Evolutionary conservation across 2,888 invertebrate species (phyloP), one percentile per base, ranked within the genome.

Genomic region (Drosophila anceps): DNA sequence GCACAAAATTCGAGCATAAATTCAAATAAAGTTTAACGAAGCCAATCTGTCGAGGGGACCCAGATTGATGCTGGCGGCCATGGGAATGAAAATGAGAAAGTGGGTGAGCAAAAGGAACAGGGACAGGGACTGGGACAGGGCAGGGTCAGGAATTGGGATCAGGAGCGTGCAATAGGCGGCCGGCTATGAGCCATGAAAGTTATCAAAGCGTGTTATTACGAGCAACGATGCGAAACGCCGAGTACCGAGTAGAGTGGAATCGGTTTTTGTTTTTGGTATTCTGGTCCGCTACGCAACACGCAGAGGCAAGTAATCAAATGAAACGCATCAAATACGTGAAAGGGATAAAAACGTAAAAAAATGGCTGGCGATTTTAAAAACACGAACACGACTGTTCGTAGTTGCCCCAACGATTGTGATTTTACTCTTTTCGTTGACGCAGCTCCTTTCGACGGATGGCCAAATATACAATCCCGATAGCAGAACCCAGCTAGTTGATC

Each of bases 181-280:
- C 71, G 67, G 87, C 82, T 81, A 87, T 88, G 88, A 87, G 84
- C 81, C 91, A 91, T 91, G 90, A 92, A 92, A 92, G 91, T 92
- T 91, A 92, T 91, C 85, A 90, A 91, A 91, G 91, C 91, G 91
- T 92, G 92, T 91, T 92, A 92, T 92, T 92, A 90, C 90, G 79
- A 85, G 75, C 82, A 89, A 77, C 77, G 79, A 83, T 79, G 90
- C 90, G 82, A 76, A 79, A 68, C 81, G 67, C 76, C 61, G 65
- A 51, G 64, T 57, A 51, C 78, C 61, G 65, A 51, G 64, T 59
- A 48, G 59, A 39, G 43, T 9, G 50, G 46, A 88, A 78, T 83
- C 76, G 79, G 74, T 71, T 76, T 73, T 63, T 72, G 81, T 75
- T 87, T 60, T 69, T 61, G 59, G 39, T 53, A 41, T 60, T 12